phyloP scores from a whole-genome alignment of 1,140 invertebrate genomes.

The Aphelenchoides besseyi region DNA sequence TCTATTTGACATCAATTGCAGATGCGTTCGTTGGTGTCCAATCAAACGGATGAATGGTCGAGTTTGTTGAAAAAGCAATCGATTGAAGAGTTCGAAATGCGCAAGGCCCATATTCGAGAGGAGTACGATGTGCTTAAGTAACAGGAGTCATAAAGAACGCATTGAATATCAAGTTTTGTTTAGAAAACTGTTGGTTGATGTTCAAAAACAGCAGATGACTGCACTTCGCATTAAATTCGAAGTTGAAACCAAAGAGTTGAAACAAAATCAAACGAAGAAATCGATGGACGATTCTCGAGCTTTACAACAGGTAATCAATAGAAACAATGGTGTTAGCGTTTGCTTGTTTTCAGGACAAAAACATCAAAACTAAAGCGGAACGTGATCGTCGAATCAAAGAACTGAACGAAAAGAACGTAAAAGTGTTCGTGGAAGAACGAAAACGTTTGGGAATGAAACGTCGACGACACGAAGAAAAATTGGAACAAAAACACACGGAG shows the following conservation, averaged over 20 bases:
- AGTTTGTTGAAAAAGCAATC: conserved; percentile 81
- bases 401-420: conserved; percentile 97
- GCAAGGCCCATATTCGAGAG: conserved; percentile 68
- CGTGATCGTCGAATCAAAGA: conserved; percentile 80
- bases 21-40: conserved; percentile 70
- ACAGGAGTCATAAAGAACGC: conserved; percentile 69
- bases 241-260: conserved; percentile 93
- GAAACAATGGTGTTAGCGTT: background rate
- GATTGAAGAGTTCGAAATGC: conserved; percentile 62
- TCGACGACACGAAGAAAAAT: conserved; percentile 81
- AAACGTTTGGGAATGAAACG: conserved; percentile 83
- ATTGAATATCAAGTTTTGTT: conserved; percentile 67
- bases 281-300: conserved; percentile 84
- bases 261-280: conserved; percentile 85
- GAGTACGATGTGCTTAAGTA: conserved; percentile 80
- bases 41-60: conserved; percentile 90
- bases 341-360: conserved; percentile 73
- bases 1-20: conserved; percentile 27
- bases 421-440: conserved; percentile 95
- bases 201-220: conserved; percentile 82
- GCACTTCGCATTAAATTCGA: conserved; percentile 82
- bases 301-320: background rate
- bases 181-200: conserved; percentile 77
- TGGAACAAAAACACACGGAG: conserved; percentile 84
- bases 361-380: conserved; percentile 91